Base-by-base conservation (phyloP, 2,797 vertebrate genomes). In the Sandelia bainsii region DNA sequence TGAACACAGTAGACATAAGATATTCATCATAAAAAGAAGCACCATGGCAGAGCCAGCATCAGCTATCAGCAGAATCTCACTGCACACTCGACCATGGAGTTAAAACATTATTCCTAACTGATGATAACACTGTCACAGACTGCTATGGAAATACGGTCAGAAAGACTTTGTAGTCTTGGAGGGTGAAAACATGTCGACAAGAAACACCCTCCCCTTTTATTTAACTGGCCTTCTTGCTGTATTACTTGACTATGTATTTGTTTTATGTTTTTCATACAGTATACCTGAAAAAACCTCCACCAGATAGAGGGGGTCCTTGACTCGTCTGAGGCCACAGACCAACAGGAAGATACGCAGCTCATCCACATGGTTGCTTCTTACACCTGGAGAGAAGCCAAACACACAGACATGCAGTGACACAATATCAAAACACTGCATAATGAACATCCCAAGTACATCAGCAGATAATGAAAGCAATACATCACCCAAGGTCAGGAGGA, bases 301-400 rank as follows among this genome's bases (percentile, higher is more conserved):
- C 69, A 99, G 75, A 80, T 95, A 98, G 9, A 99, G 95, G 3
- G 97, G 98, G 75, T 99, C 98, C 75, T 99, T 99, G 54, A 99
- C 96, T 81, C 89, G 94, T 68, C 98, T 85, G 45, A 99, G 94
- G 6, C 98, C 98, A 23, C 98, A 99, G 17, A 99, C 89, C 89
- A 99, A 74, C 19, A 99, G 93, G 74, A 98, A 98, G 14, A 99
- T 46, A 0, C 39, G 86, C 0, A 95, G 77, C 27, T 75, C 70
- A 2, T 85, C 92, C 16, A 87, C 64, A 17, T 68, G 71, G 32
- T 88, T 72, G 0, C 34, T 57, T 49, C 78, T 67, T 39, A 98
- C 92, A 80, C 67, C 97, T 98, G 93, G 13, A 93, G 66, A 69
- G 64, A 64, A 71, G 84, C 83, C 89, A 91, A 71, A 85, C 67